Evolutionary conservation across 2,797 vertebrate genomes (phyloP), one percentile per base, ranked within the genome.

Genomic region (Ibycter americanus): DNA sequence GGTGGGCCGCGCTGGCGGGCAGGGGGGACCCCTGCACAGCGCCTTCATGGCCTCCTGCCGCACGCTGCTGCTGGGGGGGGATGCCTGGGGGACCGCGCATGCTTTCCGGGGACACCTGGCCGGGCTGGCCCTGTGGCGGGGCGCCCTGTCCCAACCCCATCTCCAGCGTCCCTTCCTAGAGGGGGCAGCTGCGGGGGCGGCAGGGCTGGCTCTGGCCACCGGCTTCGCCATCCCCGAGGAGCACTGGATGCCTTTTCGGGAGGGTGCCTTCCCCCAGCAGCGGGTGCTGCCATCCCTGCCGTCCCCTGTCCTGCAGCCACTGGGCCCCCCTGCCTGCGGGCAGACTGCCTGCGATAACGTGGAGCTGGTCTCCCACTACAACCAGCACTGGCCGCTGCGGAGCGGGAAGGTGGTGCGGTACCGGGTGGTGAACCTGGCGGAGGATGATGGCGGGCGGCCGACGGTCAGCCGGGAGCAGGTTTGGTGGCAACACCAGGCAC

Each of bases 31-130:
- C 70, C 98, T 99, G 78, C 98, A 99, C 96, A 99, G 99, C 22
- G 71, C 98, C 34, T 99, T 99, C 97, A 99, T 99, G 98, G 98
- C 98, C 51, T 98, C 98, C n/a, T 99, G 99, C 88, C 99, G 99
- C 79, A 98, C 97, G 9, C 95, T 99, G 71, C 98, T 99, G 90
- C 98, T 99, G 3, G 99, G 99, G 2, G 99, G 99, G 1, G 99
- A 99, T 25, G 98, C 97, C 83, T 99, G 99, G 7, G 98, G 98
- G 15, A 95, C 98, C 0, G 90, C 98, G 1, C 98, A 98, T 36
- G 88, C 97, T 73, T 99, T 99, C 93, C 98, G 99, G 36, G 99
- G 99, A 68, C 98, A 99, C 58, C 15, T 99, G 44, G 99, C 99
- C 0, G 98, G 98, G 3, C 92, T 99, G 79, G 93, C 96, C 32